phyloP scores from a whole-genome alignment of 2,888 invertebrate species.

The Kryphioiulus occultus region DNA sequence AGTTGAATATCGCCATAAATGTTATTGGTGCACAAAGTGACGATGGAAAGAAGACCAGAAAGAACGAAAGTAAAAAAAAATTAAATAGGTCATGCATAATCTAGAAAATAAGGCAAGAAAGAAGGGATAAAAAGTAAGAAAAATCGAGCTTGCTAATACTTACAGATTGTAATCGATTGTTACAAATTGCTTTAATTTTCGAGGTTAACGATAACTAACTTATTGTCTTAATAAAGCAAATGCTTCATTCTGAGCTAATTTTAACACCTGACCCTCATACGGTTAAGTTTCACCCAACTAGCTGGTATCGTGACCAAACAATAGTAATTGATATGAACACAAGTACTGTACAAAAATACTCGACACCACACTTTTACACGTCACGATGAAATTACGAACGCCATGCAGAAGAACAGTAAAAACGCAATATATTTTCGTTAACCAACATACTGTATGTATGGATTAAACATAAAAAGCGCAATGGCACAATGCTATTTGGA shows the following conservation, averaged over 20 bases:
- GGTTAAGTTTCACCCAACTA: background rate
- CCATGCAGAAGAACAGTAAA: slow-evolving; percentile 14
- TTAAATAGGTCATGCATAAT: background rate
- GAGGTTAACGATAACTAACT: background rate
- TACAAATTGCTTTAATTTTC: slow-evolving; percentile 14
- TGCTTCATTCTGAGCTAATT: slow-evolving; percentile 1
- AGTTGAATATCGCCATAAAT: background rate
- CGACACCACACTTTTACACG: background rate
- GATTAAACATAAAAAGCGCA: background rate
- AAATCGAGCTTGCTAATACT: background rate
- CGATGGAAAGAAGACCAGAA: background rate
- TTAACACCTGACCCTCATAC: background rate
- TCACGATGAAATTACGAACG: slow-evolving; percentile 17
- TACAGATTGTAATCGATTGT: slow-evolving; percentile 40
- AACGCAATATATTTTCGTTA: background rate
- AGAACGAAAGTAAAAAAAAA: background rate
- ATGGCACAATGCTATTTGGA: slow-evolving; percentile 6
- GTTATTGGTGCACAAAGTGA: slow-evolving; percentile 14
- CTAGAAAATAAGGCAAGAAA: slow-evolving; percentile 18
- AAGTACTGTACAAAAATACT: slow-evolving; percentile 36
- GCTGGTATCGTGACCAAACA: background rate
- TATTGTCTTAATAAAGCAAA: background rate
- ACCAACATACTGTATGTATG: background rate
- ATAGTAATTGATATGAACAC: slow-evolving; percentile 4
- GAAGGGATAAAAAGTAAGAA: background rate